Evolutionary conservation across 2,888 invertebrate species (phyloP).

Genomic region (Dioctria linearis): DNA sequence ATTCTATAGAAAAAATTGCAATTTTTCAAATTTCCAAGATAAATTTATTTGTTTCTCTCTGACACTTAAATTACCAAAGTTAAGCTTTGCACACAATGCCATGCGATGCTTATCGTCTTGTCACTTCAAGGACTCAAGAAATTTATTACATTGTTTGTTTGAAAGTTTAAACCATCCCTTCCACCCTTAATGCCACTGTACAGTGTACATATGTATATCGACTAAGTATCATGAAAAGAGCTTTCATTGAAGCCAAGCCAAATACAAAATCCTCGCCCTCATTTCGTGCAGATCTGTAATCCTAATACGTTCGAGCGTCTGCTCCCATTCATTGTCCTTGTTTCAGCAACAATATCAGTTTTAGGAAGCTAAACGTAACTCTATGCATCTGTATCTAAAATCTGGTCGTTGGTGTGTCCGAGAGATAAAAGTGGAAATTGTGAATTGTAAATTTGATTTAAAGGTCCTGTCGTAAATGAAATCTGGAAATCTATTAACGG

Average conservation of each 20-base stretch:
- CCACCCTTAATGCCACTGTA: background rate
- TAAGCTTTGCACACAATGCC: slow-evolving; percentile 14
- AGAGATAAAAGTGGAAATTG: too few relatives aligned
- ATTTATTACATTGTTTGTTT: slow-evolving; percentile 36
- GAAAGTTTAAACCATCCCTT: background rate
- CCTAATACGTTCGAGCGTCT: slow-evolving; percentile 28
- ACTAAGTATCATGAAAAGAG: background rate
- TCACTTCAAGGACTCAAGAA: slow-evolving; percentile 25
- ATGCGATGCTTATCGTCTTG: slow-evolving; percentile 6
- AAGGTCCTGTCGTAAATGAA: too few relatives aligned
- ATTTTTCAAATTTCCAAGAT: too few relatives aligned
- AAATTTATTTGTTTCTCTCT: background rate
- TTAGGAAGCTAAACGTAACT: too few relatives aligned
- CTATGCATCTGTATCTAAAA: too few relatives aligned
- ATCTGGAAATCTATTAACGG: too few relatives aligned
- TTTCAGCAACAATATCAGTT: too few relatives aligned
- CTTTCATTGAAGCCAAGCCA: slow-evolving; percentile 11
- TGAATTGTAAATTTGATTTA: too few relatives aligned
- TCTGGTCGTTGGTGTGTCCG: too few relatives aligned
- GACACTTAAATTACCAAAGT: slow-evolving; percentile 6
- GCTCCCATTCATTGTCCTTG: background rate
- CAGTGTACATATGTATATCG: slow-evolving; percentile 1
- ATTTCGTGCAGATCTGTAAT: slow-evolving; percentile 17
- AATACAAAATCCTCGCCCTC: slow-evolving; percentile 30
- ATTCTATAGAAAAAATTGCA: too few relatives aligned